Base-by-base conservation (phyloP, 2,113 vertebrate species). In the Heptranchias perlo region DNA sequence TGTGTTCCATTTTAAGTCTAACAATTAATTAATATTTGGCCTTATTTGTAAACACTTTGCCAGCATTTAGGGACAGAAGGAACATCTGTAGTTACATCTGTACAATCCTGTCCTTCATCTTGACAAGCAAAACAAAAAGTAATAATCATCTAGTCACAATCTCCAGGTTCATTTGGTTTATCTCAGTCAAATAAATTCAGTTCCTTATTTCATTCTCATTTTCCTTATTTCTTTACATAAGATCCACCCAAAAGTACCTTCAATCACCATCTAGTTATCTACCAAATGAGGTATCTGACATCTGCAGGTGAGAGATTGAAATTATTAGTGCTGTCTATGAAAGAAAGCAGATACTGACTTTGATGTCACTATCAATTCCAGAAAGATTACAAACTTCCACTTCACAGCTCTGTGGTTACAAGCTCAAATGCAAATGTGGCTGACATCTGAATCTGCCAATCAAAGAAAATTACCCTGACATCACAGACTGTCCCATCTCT, bases 1-100 rank as follows among this genome's bases (percentile, higher is more conserved):
- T 94, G 67, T 94, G 92, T 47, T 65, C 64, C 92, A 94, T 67
- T 67, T 65, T 65, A 65, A 28, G n/a, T 94, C 16, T 65, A 94
- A 64, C 18, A 44, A 14, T 49, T 44, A 87, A 87, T 87, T 87
- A 87, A 39, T n/a, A 5, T 94, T 44, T 65, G 14, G 2, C 23
- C 39, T 11, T 64, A n/a, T 47, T 21, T 62, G 64, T n/a, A 44
- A 64, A 39, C 47, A 23, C 49, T 67, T 94, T 47, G 23, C n/a
- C 10, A 23, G 52, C 21, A 3, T n/a, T 94, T 94, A 13, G 21
- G 8, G 11, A 8, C 7, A 44, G 10, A 93, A 65, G 62, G 0
- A 10, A 31, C 14, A 23, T 3, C 61, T 31, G 23, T 6, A 7
- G 5, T 44, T 64, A 7, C 6, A 39, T 8, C 44, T 39, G 61